These are phyloP conservation scores for Xerus rutilus DNA, from an alignment of 2,797 vertebrate genomes.

Conservation along the genomic window DNA sequence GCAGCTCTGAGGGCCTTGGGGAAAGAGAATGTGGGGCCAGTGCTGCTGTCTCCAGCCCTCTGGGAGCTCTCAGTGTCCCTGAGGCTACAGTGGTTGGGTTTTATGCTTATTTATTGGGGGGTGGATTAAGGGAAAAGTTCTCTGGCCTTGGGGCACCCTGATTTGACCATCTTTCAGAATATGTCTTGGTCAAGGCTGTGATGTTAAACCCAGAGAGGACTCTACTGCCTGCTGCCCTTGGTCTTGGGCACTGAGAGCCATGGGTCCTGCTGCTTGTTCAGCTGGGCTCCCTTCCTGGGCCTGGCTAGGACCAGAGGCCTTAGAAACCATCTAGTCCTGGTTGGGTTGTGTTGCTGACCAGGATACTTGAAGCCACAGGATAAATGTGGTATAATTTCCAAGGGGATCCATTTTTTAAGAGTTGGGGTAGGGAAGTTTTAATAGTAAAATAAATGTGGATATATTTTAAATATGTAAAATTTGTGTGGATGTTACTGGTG, in stretches of 20 bases:
- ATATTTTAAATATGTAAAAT: conserved; percentile 79
- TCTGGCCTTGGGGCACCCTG: neutral
- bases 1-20: neutral
- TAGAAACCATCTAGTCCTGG: conserved; percentile 16
- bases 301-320: conserved; percentile 52
- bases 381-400: conserved; percentile 67
- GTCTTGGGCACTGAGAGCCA: neutral
- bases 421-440: conserved; percentile 68
- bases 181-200: neutral
- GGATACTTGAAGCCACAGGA: conserved; percentile 74
- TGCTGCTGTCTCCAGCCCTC: neutral
- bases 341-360: neutral
- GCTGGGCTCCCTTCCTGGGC: neutral
- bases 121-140: neutral
- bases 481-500: neutral
- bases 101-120: conserved; percentile 74
- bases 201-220: neutral
- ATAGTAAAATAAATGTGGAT: conserved; percentile 80
- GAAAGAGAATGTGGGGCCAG: neutral
- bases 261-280: neutral
- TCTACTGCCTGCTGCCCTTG: neutral
- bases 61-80: neutral
- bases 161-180: neutral
- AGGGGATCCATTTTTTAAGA: conserved; percentile 38
- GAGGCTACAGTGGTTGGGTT: neutral